Percentiles rank a stretch among this genome's conserved stretches.
These are phyloP conservation scores for Myopa testacea DNA, from an alignment of 2,888 invertebrate species.

Conservation along the genomic window DNA sequence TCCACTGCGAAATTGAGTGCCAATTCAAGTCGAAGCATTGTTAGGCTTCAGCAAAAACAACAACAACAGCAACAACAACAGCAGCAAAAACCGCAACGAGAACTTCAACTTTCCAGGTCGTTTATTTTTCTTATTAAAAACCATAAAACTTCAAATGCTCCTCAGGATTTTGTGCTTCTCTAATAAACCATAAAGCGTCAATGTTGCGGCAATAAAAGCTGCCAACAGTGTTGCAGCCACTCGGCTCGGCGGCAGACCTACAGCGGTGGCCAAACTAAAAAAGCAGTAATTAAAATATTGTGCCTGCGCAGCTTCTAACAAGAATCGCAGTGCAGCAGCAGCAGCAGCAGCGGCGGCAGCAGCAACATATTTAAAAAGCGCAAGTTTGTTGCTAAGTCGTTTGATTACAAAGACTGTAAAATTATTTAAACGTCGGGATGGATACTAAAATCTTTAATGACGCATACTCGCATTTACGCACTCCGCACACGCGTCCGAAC, in stretches of 20 bases:
- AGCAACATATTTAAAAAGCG: neutral
- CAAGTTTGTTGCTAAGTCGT: slow-evolving; percentile 15
- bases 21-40: neutral
- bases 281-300: slow-evolving; percentile 18
- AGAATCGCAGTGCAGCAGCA: neutral
- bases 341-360: neutral
- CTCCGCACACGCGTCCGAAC: neutral
- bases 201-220: slow-evolving; percentile 19
- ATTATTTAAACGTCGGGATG: slow-evolving; percentile 10
- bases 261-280: neutral
- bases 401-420: slow-evolving; percentile 12
- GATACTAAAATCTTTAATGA: neutral
- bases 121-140: slow-evolving; percentile 15
- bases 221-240: neutral
- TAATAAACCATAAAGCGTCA: slow-evolving; percentile 16
- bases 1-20: neutral
- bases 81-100: neutral
- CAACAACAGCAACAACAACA: neutral
- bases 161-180: neutral
- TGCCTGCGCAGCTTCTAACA: slow-evolving; percentile 11
- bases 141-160: slow-evolving; percentile 14
- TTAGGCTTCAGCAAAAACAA: neutral
- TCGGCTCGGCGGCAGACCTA: neutral
- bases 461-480: neutral
- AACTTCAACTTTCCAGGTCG: neutral